These are phyloP conservation scores for Fistularia tabacaria DNA, from an alignment of 2,797 vertebrate genomes.

Conservation along the genomic window DNA sequence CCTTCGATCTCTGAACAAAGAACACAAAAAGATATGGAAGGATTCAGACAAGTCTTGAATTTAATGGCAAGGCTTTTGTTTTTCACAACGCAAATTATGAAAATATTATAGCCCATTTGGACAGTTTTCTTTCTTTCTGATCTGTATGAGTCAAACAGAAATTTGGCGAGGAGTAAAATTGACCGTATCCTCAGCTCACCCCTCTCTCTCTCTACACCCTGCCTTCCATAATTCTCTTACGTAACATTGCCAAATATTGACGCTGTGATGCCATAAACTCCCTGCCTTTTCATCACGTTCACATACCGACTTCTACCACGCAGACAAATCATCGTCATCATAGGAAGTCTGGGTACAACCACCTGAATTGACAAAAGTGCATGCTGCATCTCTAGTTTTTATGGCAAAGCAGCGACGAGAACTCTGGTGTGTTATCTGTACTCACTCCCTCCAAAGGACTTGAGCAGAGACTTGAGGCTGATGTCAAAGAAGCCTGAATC, in stretches of 20 bases:
- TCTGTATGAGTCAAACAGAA: constrained; percentile 37
- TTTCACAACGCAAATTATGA: neutral
- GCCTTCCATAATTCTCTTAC: constrained; percentile 41
- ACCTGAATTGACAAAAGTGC: neutral
- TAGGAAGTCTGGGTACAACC: constrained; percentile 13
- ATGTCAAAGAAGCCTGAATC: constrained; percentile 99
- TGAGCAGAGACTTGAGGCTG: constrained; percentile 98
- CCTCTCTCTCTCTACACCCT: constrained; percentile 12
- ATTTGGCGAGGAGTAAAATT: constrained; percentile 50
- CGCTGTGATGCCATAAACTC: constrained; percentile 17
- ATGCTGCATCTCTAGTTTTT: constrained; percentile 17
- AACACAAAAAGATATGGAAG: neutral
- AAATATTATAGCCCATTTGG: constrained; percentile 10
- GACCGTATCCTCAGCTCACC: constrained; percentile 28
- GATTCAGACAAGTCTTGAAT: neutral
- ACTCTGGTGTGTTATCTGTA: constrained; percentile 59
- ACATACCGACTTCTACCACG: neutral
- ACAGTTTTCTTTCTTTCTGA: constrained; percentile 16
- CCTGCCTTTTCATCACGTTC: constrained; percentile 4
- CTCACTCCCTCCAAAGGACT: constrained; percentile 99
- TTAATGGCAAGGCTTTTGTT: too few relatives aligned
- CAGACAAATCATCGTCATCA: constrained; percentile 16
- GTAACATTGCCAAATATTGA: constrained; percentile 53
- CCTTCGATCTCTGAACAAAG: too few relatives aligned
- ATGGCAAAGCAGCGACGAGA: constrained; percentile 21